These are phyloP conservation scores for Gorilla gorilla DNA, from an alignment of 2,113 vertebrate species.

Conservation along the genomic window DNA sequence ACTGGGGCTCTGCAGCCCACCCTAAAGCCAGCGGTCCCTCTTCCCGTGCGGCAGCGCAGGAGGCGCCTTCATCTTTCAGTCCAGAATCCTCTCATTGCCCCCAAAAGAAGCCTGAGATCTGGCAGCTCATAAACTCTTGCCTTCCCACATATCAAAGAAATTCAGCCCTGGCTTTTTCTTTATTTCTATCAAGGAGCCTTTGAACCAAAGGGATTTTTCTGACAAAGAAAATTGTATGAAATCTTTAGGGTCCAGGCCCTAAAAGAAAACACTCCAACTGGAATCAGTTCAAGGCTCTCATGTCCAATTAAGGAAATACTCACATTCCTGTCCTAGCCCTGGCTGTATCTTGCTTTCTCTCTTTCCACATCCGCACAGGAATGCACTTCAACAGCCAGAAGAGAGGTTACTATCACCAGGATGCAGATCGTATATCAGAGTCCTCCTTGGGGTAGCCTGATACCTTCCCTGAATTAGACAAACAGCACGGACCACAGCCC, in stretches of 20 bases:
- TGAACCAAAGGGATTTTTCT: slow-evolving; percentile 67
- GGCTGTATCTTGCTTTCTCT: slow-evolving; percentile 20
- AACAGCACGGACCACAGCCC: not conserved
- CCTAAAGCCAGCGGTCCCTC: not conserved
- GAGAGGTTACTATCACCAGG: slow-evolving; percentile 54
- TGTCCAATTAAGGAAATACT: slow-evolving; percentile 77
- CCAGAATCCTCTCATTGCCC: not conserved
- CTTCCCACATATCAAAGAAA: slow-evolving; percentile 65
- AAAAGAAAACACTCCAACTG: slow-evolving; percentile 72
- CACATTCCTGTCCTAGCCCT: slow-evolving; percentile 62
- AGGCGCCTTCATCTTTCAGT: not conserved
- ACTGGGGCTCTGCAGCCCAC: not conserved
- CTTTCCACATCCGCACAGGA: slow-evolving; percentile 33
- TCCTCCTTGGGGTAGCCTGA: slow-evolving; percentile 4
- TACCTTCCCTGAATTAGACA: not conserved
- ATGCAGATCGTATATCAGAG: not conserved
- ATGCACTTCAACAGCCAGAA: slow-evolving; percentile 54
- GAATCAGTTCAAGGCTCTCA: slow-evolving; percentile 65
- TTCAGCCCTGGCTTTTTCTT: slow-evolving; percentile 16
- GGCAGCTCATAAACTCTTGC: slow-evolving; percentile 32
- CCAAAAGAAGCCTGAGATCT: not conserved
- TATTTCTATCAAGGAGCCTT: slow-evolving; percentile 67
- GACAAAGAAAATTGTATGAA: slow-evolving; percentile 62
- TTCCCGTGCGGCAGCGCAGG: not conserved
- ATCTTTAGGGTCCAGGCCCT: slow-evolving; percentile 69